These are phyloP conservation scores for Hyles euphorbiae DNA, from an alignment of 1,140 invertebrate species.

Conservation along the genomic window DNA sequence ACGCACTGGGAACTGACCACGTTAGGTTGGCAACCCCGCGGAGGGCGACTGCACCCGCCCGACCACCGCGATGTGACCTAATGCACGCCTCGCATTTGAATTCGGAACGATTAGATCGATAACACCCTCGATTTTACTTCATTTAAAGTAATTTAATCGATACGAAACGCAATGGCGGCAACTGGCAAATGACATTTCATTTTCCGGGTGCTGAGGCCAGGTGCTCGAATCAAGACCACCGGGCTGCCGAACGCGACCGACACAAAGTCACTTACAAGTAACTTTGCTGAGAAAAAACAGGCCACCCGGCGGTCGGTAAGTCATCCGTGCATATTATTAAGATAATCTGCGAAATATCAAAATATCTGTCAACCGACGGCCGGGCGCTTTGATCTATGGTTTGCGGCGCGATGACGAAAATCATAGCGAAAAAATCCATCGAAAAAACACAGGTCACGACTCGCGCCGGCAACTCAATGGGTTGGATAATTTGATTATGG, in stretches of 20 bases:
- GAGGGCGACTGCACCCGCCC: constrained; percentile 39
- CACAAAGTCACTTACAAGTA: constrained; percentile 68
- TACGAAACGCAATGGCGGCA: neutral
- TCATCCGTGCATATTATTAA: constrained; percentile 65
- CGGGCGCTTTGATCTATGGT: constrained; percentile 53
- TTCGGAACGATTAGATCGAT: constrained; percentile 23
- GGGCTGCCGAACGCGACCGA: constrained; percentile 37
- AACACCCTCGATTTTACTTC: constrained; percentile 21
- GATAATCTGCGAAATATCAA: constrained; percentile 62
- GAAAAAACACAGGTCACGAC: constrained; percentile 30
- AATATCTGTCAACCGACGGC: constrained; percentile 64
- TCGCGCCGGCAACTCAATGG: constrained; percentile 20
- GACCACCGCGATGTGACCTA: constrained; percentile 47
- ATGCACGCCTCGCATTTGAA: constrained; percentile 25
- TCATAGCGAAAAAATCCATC: constrained; percentile 14
- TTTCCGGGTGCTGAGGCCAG: constrained; percentile 44
- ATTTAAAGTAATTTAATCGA: constrained; percentile 2
- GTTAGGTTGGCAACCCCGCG: constrained; percentile 46
- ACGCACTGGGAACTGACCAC: constrained; percentile 56
- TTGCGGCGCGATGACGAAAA: constrained; percentile 19
- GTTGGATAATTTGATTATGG: constrained; percentile 23
- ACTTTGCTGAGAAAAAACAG: constrained; percentile 61
- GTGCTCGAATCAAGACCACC: constrained; percentile 45
- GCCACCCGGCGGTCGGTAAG: constrained; percentile 59
- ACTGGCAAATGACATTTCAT: constrained; percentile 47